phyloP scores from a whole-genome alignment of 2,113 vertebrate genomes.

The Nothocercus nigrocapillus region DNA sequence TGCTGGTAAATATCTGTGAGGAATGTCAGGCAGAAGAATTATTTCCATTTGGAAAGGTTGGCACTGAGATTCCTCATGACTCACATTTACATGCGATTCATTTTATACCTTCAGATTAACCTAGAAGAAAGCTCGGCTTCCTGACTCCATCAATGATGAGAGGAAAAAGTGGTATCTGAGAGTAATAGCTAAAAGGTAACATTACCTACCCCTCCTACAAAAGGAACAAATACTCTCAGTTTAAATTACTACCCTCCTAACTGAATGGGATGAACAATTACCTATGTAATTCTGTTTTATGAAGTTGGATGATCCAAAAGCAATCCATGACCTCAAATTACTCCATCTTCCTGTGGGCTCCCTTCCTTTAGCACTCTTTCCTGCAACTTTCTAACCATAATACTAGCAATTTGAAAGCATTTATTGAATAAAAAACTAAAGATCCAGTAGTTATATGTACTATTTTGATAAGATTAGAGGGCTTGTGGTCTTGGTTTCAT shows the following conservation, averaged over 20 bases:
- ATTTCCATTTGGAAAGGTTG: not conserved
- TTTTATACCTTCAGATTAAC: not conserved
- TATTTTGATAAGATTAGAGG: not conserved
- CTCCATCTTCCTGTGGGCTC: not conserved
- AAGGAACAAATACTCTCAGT: not conserved
- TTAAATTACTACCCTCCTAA: not conserved
- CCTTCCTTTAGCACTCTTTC: not conserved
- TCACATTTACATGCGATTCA: rapidly evolving
- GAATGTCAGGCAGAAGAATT: not conserved
- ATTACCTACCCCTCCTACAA: not conserved
- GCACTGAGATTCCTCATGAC: not conserved
- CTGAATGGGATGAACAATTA: not conserved
- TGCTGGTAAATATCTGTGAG: not conserved
- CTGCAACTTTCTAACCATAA: not conserved
- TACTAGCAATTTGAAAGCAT: not conserved
- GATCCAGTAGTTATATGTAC: not conserved
- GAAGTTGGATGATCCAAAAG: not conserved
- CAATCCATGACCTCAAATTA: not conserved
- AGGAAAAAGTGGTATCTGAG: not conserved
- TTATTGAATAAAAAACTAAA: not conserved
- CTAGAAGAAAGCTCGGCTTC: not conserved
- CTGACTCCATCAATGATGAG: not conserved
- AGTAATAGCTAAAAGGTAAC: not conserved
- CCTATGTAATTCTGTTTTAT: not conserved
- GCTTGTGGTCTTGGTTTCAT: not conserved